Evolutionary conservation across 2,888 invertebrate species (phyloP), one percentile per base, ranked within the genome.

Genomic region (Argyresthia albistria): DNA sequence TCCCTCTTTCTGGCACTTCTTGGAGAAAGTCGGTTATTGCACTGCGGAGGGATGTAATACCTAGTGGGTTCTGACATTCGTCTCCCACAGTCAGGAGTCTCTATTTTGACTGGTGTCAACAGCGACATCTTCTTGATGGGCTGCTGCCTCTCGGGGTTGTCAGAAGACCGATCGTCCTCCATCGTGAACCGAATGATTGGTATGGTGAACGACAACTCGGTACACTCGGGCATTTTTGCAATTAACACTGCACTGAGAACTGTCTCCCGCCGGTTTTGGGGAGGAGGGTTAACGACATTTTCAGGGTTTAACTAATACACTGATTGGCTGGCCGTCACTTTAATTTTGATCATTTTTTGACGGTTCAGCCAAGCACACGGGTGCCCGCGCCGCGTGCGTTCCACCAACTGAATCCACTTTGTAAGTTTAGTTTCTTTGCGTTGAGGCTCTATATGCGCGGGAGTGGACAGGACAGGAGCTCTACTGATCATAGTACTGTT

Each of bases 111-210:
- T 2, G 87, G 81, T 0, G 84, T 70, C 56, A 86, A 62, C 50
- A 84, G 61, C 15, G 87, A 86, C 70, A 86, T 81, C 65, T 86
- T 87, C 63, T 87, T 87, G 14, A 74, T 69, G 16, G 73, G 56
- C 56, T 74, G 68, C 69, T 80, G 82, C 59, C 75, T 73, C 58
- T 79, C 72, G 51, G 80, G 75, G 16, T 65, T 57, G 12, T 56
- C 59, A 10, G 59, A 59, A 37, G 72, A 59, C 53, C 67, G 64
- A 46, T 82, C 80, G 45, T 87, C 84, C n/a, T 87, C 86, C 87
- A 87, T 87, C 60, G 84, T 86, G 70, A 82, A 87, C 35, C 80
- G 65, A 63, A 87, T 87, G 57, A 86, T 74, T 52, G 87, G 87
- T 62, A 87, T 86, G 14, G 82, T 80, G 58, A 87, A 86, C 16